A percentile compares a stretch with the other conserved stretches of the same genome.
phyloP scores from a whole-genome alignment of 2,113 vertebrate genomes.

The Ochotona curzoniae region DNA sequence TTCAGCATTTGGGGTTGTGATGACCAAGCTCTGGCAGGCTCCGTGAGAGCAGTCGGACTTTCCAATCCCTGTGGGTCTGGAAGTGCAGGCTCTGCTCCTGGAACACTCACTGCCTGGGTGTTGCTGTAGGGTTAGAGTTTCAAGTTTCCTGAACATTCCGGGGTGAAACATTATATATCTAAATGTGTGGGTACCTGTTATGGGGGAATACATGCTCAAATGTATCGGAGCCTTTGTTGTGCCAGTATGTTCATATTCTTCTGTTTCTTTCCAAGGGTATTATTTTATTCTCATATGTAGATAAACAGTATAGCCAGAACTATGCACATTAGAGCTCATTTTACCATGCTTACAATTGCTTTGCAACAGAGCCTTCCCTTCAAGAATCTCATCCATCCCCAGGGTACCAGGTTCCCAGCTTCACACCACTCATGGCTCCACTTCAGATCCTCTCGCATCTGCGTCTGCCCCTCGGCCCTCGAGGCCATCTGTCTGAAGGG shows the following conservation, averaged over 20 bases:
- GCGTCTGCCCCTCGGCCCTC: too few relatives aligned
- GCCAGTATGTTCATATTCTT: not conserved
- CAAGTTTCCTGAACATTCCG: not conserved
- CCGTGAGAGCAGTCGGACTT: too few relatives aligned
- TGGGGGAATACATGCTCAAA: not conserved
- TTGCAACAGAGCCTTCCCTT: not conserved
- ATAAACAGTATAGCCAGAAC: not conserved
- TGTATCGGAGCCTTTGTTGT: not conserved
- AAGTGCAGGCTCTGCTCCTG: not conserved
- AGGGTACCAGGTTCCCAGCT: not conserved
- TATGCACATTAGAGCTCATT: not conserved
- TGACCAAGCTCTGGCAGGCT: too few relatives aligned
- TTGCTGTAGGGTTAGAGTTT: not conserved
- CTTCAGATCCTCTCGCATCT: too few relatives aligned
- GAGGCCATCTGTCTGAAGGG: too few relatives aligned
- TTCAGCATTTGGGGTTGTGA: too few relatives aligned
- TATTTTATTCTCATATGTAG: not conserved
- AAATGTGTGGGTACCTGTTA: too few relatives aligned
- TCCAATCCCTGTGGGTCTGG: too few relatives aligned
- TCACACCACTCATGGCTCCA: too few relatives aligned
- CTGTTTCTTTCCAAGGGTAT: not conserved
- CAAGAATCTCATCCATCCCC: not conserved
- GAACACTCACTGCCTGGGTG: rapidly evolving
- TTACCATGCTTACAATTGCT: not conserved
- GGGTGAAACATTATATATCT: not conserved